Evolutionary conservation across 1,140 invertebrate genomes (phyloP).

Genomic region (Neodiprion pinetum): DNA sequence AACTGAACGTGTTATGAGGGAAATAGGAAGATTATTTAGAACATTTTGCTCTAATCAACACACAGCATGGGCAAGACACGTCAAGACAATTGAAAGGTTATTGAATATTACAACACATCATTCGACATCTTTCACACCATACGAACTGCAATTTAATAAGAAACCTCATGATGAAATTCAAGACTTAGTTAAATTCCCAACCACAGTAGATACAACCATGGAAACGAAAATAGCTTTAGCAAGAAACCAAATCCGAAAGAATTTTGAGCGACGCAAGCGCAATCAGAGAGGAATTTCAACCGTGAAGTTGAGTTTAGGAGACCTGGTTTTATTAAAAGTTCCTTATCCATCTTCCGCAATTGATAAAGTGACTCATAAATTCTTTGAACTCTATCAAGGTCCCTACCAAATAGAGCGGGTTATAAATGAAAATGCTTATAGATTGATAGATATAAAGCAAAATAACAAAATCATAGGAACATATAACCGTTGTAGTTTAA

Average conservation of each 20-base stretch:
- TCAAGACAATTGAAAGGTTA: constrained; percentile 13
- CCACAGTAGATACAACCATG: background rate
- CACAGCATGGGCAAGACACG: constrained; percentile 21
- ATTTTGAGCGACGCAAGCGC: background rate
- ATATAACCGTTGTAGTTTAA: constrained; percentile 2
- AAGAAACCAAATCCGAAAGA: background rate
- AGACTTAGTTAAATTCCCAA: background rate
- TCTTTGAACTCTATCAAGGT: background rate
- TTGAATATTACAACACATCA: constrained; percentile 26
- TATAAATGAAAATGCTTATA: background rate
- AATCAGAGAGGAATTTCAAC: background rate
- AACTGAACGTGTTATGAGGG: constrained; percentile 22
- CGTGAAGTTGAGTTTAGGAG: background rate
- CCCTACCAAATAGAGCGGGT: background rate
- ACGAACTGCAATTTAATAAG: constrained; percentile 30
- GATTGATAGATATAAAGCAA: background rate
- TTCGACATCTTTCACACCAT: constrained; percentile 27
- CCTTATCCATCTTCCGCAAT: background rate
- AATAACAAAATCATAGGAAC: background rate
- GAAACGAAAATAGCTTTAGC: background rate
- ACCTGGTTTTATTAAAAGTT: background rate
- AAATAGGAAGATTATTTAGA: constrained; percentile 23
- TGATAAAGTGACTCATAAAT: background rate
- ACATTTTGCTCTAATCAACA: constrained; percentile 21
- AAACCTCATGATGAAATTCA: background rate